Evolutionary conservation across 1,140 invertebrate genomes (phyloP).

Genomic region (Druon quercuslanigerum): DNA sequence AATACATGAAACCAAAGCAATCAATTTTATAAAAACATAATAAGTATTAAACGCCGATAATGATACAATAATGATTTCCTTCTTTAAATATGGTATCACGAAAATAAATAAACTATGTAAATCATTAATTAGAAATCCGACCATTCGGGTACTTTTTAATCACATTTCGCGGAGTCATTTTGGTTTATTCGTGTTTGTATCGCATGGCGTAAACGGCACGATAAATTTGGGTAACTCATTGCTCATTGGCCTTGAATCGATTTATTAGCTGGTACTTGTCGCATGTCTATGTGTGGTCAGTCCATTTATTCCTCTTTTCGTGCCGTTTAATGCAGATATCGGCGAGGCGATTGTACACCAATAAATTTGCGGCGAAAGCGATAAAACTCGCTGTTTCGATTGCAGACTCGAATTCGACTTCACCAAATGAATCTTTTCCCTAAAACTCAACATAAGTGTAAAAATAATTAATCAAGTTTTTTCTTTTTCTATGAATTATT

Average conservation of each 20-base stretch:
- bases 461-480: no score
- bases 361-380: slow-evolving; percentile 20
- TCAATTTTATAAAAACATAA: no score
- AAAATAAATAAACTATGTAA: slow-evolving; percentile 20
- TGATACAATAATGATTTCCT: no score
- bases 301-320: slow-evolving; percentile 23
- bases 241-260: slow-evolving; percentile 31
- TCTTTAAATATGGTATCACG: no score
- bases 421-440: not conserved
- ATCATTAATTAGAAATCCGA: slow-evolving; percentile 21
- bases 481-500: no score
- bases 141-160: not conserved
- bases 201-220: slow-evolving; percentile 7
- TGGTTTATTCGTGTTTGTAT: slow-evolving; percentile 8
- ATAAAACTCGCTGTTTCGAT: slow-evolving; percentile 16
- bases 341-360: slow-evolving; percentile 8
- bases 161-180: slow-evolving; percentile 19
- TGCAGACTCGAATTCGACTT: slow-evolving; percentile 8
- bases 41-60: no score
- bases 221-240: slow-evolving; percentile 23
- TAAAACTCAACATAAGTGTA: no score
- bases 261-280: slow-evolving; percentile 30
- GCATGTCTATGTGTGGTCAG: slow-evolving; percentile 20
- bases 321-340: slow-evolving; percentile 27
- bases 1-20: no score